These are phyloP conservation scores for Spermophilus dauricus DNA, from an alignment of 2,113 vertebrate species.

Conservation along the genomic window DNA sequence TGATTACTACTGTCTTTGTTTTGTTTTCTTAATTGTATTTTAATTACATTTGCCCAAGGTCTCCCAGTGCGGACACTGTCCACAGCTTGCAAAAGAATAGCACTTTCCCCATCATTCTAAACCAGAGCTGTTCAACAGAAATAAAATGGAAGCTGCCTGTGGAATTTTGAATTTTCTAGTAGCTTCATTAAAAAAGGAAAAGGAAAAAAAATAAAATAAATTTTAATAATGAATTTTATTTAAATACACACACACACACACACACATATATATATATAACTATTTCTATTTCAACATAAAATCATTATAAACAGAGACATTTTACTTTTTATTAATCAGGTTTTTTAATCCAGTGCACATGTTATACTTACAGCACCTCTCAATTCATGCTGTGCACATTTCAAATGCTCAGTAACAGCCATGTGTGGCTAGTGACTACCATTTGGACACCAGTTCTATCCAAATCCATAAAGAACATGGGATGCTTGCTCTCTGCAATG, in stretches of 20 bases:
- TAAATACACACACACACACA: background rate
- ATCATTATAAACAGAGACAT: background rate
- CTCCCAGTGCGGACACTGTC: background rate
- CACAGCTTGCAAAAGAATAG: background rate
- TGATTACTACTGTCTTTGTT: background rate
- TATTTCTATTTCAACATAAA: background rate
- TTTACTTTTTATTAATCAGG: background rate
- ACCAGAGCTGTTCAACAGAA: background rate
- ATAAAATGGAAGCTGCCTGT: background rate
- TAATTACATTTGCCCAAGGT: background rate
- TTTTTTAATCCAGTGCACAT: background rate
- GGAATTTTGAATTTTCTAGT: slow-evolving; percentile 4
- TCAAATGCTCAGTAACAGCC: background rate
- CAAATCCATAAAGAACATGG: background rate
- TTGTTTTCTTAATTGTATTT: background rate
- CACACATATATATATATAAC: background rate
- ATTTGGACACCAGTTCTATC: background rate
- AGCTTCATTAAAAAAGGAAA: background rate
- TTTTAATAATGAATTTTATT: background rate
- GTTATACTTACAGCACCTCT: background rate
- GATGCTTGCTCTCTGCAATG: background rate
- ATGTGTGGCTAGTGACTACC: background rate
- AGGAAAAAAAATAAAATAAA: background rate
- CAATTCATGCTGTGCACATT: background rate
- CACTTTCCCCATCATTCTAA: background rate